phyloP scores from a whole-genome alignment of 2,888 invertebrate genomes.

The Lottia gigantea region DNA sequence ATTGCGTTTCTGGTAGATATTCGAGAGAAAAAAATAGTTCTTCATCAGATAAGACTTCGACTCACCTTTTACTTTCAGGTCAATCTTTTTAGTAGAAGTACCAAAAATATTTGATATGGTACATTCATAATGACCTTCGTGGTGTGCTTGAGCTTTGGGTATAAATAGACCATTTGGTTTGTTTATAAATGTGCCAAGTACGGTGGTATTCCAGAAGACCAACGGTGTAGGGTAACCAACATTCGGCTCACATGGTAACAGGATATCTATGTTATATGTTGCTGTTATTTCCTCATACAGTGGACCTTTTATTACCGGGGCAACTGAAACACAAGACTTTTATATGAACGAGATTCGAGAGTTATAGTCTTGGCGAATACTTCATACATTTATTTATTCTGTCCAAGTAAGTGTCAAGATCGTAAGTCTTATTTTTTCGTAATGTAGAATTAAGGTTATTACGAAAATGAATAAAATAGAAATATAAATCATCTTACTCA shows the following conservation, averaged over 20 bases:
- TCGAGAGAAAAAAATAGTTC: too few relatives aligned
- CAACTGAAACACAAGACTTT: slow-evolving; percentile 3
- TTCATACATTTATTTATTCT: too few relatives aligned
- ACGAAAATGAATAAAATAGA: too few relatives aligned
- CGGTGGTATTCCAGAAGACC: neutral
- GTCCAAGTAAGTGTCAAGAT: neutral
- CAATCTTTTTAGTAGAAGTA: neutral
- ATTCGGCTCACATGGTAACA: neutral
- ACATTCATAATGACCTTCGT: neutral
- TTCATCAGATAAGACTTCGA: neutral
- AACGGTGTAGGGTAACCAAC: neutral
- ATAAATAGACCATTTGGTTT: neutral
- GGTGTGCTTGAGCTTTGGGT: neutral
- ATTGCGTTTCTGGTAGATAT: too few relatives aligned
- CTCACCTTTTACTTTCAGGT: neutral
- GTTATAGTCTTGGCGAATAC: too few relatives aligned
- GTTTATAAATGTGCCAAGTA: neutral
- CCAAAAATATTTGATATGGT: slow-evolving; percentile 1
- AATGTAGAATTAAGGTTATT: too few relatives aligned
- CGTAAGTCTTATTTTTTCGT: neutral
- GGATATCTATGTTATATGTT: neutral
- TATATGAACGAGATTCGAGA: too few relatives aligned
- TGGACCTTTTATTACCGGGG: neutral
- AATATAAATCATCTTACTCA: neutral
- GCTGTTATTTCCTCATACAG: neutral